Conservation (phyloP, 2,797 vertebrate species). For the Taeniopygia guttata region DNA sequence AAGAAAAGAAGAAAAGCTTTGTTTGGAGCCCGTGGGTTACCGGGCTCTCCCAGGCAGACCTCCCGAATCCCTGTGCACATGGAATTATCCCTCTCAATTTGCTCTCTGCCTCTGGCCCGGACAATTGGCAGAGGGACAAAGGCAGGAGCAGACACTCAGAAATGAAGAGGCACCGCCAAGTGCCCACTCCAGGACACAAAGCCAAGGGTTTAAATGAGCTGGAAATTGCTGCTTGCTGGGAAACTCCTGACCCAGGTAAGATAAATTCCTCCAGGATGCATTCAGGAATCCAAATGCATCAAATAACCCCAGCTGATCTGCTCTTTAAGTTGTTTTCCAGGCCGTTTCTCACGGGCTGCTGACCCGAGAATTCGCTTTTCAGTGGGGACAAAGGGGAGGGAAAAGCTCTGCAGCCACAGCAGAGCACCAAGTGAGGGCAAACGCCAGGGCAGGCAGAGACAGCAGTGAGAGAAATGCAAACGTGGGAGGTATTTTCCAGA, state of each 20-base stretch:
- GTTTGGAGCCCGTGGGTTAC: neutral
- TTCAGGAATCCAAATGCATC: neutral
- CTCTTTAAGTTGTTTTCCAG: neutral
- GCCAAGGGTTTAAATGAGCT: neutral
- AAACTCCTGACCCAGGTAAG: neutral
- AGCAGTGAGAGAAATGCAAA: neutral
- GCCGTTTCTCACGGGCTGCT: neutral
- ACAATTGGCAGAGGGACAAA: neutral
- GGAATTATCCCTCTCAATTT: neutral
- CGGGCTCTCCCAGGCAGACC: neutral
- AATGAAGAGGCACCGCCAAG: neutral
- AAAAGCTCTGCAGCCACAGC: neutral
- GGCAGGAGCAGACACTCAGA: neutral
- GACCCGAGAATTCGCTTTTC: neutral
- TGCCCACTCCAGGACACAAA: neutral
- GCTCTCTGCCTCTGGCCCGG: neutral
- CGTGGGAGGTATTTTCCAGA: neutral
- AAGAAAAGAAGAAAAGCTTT: neutral
- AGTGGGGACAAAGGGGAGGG: neutral
- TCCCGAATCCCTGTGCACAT: fast-evolving
- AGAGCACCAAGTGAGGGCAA: neutral
- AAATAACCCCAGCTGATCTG: neutral
- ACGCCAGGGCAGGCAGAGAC: neutral
- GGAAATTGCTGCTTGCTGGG: neutral
- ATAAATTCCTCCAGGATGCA: neutral